Evolutionary conservation across 2,113 vertebrate genomes (phyloP), one percentile per base, ranked within the genome.

Genomic region (Puntigrus tetrazona): DNA sequence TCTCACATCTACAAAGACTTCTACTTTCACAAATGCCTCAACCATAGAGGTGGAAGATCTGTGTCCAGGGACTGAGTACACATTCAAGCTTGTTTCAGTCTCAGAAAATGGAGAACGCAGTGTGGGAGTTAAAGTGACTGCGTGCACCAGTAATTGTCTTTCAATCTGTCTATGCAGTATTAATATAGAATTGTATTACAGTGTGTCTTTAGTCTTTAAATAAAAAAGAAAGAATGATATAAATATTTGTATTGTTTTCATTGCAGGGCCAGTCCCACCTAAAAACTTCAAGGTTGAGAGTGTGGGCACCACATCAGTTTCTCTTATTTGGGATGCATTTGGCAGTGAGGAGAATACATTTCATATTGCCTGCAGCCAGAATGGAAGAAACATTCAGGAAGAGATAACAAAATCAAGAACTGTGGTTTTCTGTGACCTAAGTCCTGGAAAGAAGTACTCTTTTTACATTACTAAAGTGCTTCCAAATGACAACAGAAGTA

Each of bases 41-140:
- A 27, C 16, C 31, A 77, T 72, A 65, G 75, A 87, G 4, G 52
- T 89, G 41, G 16, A 25, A 20, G 88, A 79, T 0, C 85, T 92
- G n/a, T 76, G 4, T 43, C 87, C 90, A 69, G 89, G 84, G 7
- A 91, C 86, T 3, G 69, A 89, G 31, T 88, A 91, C 69, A 88
- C 52, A 3, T 88, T 88, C 85, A 88, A 31, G 11, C 20, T 91
- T 38, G 55, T 10, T 61, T 41, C 85, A 47, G 38, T 87, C 2
- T 43, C 78, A 45, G 83, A 79, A 3, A 89, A 86, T 78, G 43
- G 84, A 80, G 11, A 47, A 29, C 70, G 9, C 25, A 89, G 87
- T 70, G n/a, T 76, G 41, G n/a, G 50, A 7, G 34, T 52, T 1
- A 63, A 27, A 31, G 8, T 88, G 7, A 76, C 83, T 16, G 63